These are phyloP conservation scores for Acanthosepion lycidas DNA, from an alignment of 2,888 invertebrate genomes.

Conservation along the genomic window DNA sequence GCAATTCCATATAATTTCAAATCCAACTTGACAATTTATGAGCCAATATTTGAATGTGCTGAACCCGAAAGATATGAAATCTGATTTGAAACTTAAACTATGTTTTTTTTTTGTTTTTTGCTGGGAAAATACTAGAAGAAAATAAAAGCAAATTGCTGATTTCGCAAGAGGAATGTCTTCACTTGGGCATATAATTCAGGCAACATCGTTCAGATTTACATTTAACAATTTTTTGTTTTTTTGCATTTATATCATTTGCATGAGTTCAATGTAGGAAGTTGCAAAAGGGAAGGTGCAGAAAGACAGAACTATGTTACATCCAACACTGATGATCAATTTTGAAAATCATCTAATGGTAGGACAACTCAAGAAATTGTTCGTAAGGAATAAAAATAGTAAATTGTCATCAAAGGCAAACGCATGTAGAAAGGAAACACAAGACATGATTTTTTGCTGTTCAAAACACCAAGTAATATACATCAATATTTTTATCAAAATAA, in stretches of 20 bases:
- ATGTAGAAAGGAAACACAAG: not conserved
- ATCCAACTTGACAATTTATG: too few relatives aligned
- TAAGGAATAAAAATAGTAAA: not conserved
- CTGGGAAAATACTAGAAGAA: not conserved
- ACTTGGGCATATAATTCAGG: not conserved
- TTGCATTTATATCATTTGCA: not conserved
- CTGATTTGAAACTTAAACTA: not conserved
- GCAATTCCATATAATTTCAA: too few relatives aligned
- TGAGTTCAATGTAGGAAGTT: not conserved
- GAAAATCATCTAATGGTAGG: not conserved
- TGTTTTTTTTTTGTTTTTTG: not conserved
- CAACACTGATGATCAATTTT: not conserved
- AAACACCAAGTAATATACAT: not conserved
- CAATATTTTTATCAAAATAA: not conserved
- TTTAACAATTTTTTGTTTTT: not conserved
- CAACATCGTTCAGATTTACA: not conserved
- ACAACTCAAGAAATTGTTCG: not conserved
- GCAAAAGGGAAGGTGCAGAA: not conserved
- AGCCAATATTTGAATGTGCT: too few relatives aligned
- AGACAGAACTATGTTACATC: not conserved
- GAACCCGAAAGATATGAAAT: not conserved
- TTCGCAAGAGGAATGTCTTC: not conserved
- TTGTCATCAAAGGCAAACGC: not conserved
- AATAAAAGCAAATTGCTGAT: not conserved
- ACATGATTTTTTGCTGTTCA: not conserved